phyloP scores from a whole-genome alignment of 2,888 invertebrate genomes.

The Amitus sp. region DNA sequence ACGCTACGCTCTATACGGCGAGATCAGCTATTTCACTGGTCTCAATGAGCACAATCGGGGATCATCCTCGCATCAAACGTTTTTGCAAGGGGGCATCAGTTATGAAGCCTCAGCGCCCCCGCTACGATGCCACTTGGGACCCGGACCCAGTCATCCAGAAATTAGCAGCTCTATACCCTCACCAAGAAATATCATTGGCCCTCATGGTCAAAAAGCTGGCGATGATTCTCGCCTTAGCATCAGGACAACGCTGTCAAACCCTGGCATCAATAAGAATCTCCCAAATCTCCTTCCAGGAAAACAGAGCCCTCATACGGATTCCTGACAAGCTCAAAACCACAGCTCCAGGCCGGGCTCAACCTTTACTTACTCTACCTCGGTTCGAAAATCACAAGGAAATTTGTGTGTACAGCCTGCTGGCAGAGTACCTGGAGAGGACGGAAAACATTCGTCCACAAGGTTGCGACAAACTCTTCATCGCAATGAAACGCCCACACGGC shows the following conservation, averaged over 20 bases:
- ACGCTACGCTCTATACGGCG: not conserved
- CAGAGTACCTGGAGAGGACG: not conserved
- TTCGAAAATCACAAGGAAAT: conserved; percentile 10
- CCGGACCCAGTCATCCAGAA: conserved; percentile 40
- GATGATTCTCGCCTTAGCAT: conserved; percentile 26
- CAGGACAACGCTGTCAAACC: conserved; percentile 35
- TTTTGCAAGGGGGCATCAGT: conserved; percentile 40
- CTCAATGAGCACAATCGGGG: not conserved
- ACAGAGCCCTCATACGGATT: conserved; percentile 11
- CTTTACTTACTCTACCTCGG: conserved; percentile 8
- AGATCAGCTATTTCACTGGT: not conserved
- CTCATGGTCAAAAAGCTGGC: conserved; percentile 26
- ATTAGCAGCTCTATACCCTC: conserved; percentile 17
- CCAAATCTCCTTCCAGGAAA: conserved; percentile 11
- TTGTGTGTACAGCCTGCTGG: conserved; percentile 7
- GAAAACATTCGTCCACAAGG: not conserved
- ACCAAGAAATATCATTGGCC: conserved; percentile 6
- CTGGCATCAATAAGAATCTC: conserved; percentile 18
- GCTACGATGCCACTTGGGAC: conserved; percentile 44
- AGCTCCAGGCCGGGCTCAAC: conserved; percentile 9
- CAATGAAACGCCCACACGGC: not conserved
- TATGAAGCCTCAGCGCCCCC: conserved; percentile 32
- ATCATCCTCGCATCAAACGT: conserved; percentile 2
- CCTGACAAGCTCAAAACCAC: conserved; percentile 1
- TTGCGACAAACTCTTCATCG: not conserved